Evolutionary conservation across 2,797 vertebrate genomes (phyloP), one percentile per base, ranked within the genome.

Genomic region (Danio kyathit): DNA sequence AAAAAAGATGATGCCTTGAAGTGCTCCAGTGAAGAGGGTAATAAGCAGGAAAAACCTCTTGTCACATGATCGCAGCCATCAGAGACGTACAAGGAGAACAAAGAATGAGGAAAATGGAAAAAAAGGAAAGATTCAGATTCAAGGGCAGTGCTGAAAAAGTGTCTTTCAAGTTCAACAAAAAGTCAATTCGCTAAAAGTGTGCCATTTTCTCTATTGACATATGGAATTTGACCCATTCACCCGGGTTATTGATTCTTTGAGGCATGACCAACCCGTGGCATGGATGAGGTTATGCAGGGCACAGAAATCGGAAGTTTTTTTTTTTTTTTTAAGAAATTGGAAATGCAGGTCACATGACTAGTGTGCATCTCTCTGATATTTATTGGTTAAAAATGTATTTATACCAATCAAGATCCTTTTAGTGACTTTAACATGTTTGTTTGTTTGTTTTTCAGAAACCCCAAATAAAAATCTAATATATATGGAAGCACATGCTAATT

Each of bases 11-110:
- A 82, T 71, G 73, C 69, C 73, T 85, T 86, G 82, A 84, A 82
- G 76, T 88, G 87, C 85, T 88, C 85, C 87, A 88, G 19, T 88
- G 87, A 83, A 82, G 85, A 86, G 83, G 82, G 85, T 85, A 88
- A 88, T 85, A 88, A 82, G 82, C 66, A 74, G 85, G 75, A 73
- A 83, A 85, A 84, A 86, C 72, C 85, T 86, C 52, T 43, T 63
- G 57, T 80, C 72, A 72, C 79, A 78, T 80, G 84, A 86, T 86
- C 84, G 82, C 66, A 79, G 85, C 76, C 76, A 87, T 86, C 84
- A 86, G 71, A 82, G 65, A 66, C 56, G 61, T 84, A 75, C 54
- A 56, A 77, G 69, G 48, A 61, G 76, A 81, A 82, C 69, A n/a
- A 82, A 80, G 75, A 77, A 66, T 74, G 52, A 75, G 48, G 61